phyloP scores from a whole-genome alignment of 2,797 vertebrate species.

The Propithecus deckenii region DNA sequence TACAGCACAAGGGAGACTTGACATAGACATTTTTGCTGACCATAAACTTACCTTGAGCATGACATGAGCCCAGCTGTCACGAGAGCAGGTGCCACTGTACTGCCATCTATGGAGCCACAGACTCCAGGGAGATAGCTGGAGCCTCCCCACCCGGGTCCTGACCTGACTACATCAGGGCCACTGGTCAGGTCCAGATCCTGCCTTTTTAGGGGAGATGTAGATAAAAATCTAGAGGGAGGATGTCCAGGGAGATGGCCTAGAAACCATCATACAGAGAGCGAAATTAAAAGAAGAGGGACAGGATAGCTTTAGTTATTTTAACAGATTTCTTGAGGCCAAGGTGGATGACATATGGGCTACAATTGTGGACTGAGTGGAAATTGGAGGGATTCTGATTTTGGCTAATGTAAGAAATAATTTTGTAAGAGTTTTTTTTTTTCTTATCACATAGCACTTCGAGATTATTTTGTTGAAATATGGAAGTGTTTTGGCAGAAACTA shows the following conservation, averaged over 20 bases:
- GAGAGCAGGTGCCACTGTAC: neutral
- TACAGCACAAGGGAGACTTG: neutral
- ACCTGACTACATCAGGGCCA: neutral
- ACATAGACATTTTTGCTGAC: neutral
- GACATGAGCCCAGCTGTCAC: neutral
- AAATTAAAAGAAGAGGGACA: neutral
- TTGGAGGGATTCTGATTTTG: neutral
- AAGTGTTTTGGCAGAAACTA: slow-evolving; percentile 51
- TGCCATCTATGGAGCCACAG: neutral
- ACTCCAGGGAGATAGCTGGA: neutral
- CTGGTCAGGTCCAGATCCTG: neutral
- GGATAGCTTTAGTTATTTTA: neutral
- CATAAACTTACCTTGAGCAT: neutral
- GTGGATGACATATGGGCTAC: neutral
- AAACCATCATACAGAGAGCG: neutral
- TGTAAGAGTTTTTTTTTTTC: neutral
- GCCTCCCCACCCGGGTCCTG: neutral
- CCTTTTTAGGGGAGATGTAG: neutral
- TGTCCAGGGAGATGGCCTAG: neutral
- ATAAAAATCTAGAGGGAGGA: neutral
- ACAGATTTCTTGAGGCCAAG: neutral
- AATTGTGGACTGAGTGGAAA: neutral
- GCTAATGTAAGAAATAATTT: neutral
- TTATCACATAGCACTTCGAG: neutral
- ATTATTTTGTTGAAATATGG: slow-evolving; percentile 41